Percentiles rank a stretch among this genome's conserved stretches.
Conservation (phyloP, 2,113 vertebrate species). For the Nothoprocta perdicaria region DNA sequence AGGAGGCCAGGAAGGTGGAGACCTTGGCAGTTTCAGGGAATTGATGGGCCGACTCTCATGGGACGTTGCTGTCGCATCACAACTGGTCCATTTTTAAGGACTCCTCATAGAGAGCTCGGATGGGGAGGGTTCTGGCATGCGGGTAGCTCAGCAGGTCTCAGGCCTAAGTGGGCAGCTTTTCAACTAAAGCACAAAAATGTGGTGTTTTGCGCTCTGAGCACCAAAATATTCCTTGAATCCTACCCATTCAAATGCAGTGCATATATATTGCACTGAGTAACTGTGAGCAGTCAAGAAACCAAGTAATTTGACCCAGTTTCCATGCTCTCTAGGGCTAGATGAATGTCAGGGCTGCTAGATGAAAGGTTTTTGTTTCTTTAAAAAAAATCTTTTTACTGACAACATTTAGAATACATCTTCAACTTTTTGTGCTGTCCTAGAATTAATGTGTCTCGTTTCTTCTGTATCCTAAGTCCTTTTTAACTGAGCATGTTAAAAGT, state of each 20-base stretch:
- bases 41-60: background rate
- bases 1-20: background rate
- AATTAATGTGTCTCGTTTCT: background rate
- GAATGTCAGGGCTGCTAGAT: background rate
- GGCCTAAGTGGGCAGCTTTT: background rate
- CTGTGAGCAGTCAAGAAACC: background rate
- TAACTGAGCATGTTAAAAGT: rapidly evolving
- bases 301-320: background rate
- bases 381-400: background rate
- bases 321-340: background rate
- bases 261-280: background rate
- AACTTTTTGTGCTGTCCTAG: background rate
- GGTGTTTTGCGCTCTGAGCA: background rate
- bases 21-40: background rate
- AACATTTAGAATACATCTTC: background rate
- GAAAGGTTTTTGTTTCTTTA: background rate
- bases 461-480: background rate
- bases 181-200: background rate
- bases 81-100: background rate
- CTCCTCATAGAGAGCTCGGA: background rate
- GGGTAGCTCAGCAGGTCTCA: background rate
- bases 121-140: background rate
- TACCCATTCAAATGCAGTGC: background rate
- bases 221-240: background rate
- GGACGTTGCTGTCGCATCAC: too few species aligned